Conservation (phyloP, 1,140 invertebrate genomes). For the Polypedilum vanderplanki region DNA sequence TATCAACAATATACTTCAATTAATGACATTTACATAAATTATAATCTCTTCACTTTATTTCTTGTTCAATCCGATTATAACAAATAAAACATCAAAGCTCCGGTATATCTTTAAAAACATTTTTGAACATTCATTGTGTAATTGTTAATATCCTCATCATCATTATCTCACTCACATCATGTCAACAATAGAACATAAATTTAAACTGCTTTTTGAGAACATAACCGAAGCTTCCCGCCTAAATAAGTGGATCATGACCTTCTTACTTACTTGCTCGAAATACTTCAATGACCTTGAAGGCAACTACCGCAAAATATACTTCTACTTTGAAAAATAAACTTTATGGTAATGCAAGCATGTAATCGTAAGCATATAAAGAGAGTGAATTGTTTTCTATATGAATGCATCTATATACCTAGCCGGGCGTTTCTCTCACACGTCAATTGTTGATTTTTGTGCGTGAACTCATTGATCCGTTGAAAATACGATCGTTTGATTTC, state of each 20-base stretch:
- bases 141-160: neutral
- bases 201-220: neutral
- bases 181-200: slow-evolving; percentile 25
- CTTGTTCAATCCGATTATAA: neutral
- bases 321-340: neutral
- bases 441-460: neutral
- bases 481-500: neutral
- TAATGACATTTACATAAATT: slow-evolving; percentile 1
- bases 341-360: slow-evolving; percentile 28
- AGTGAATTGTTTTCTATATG: neutral
- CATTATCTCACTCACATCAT: neutral
- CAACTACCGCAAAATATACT: neutral
- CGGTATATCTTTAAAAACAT: neutral
- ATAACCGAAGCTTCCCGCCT: neutral
- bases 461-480: neutral
- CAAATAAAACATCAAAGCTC: neutral
- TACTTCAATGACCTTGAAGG: neutral
- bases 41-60: too few relatives aligned
- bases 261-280: neutral
- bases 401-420: neutral
- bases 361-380: neutral
- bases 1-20: neutral
- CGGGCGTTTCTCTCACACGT: neutral
- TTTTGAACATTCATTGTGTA: neutral
- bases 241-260: slow-evolving; percentile 23